Evolutionary conservation across 2,113 vertebrate genomes (phyloP).

Genomic region (Seriola rivoliana): DNA sequence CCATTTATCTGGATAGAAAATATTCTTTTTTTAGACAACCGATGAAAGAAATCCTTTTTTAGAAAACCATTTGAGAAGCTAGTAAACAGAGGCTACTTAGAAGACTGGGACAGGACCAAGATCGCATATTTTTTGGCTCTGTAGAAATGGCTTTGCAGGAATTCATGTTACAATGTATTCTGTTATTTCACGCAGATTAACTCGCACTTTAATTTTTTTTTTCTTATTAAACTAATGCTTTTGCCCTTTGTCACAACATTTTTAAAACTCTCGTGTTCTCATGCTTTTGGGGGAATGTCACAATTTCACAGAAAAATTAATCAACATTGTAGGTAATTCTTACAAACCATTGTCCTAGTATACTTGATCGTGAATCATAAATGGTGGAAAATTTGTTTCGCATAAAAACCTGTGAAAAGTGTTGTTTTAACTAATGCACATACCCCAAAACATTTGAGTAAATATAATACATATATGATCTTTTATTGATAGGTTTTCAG

Average conservation of each 20-base stretch:
- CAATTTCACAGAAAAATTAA: background rate
- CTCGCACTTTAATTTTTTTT: background rate
- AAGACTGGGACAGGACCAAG: background rate
- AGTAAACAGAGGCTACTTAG: background rate
- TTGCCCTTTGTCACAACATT: background rate
- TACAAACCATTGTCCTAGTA: fast-evolving
- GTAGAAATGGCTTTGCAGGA: background rate
- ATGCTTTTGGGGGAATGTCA: background rate
- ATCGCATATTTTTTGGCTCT: background rate
- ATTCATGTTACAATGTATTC: background rate
- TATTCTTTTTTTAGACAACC: too few relatives aligned
- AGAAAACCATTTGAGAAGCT: too few relatives aligned
- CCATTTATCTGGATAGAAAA: background rate
- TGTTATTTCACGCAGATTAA: background rate
- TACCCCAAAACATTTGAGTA: background rate
- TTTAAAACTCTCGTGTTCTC: background rate
- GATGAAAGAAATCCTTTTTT: background rate
- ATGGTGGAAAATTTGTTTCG: background rate
- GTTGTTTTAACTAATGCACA: background rate
- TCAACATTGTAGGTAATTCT: background rate
- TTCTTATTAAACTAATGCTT: too few relatives aligned
- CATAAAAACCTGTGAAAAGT: background rate
- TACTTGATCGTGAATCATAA: background rate
- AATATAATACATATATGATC: background rate
- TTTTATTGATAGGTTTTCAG: background rate